Base-by-base conservation (phyloP, 2,113 vertebrate genomes). In the Carassius carassius region DNA sequence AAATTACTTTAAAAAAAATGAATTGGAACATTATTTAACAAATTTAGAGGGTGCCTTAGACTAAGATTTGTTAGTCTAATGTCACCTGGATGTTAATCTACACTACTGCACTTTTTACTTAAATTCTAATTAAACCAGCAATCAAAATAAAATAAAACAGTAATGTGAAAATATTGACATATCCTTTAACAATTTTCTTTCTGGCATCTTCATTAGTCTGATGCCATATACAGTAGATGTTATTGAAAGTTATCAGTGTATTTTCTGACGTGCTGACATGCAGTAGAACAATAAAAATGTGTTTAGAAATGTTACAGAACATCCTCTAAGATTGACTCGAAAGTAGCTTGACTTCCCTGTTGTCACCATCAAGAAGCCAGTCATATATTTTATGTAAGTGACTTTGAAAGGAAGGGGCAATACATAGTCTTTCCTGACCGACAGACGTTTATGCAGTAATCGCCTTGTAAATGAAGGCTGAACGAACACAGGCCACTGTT, bases 381-480 rank as follows among this genome's bases (percentile, higher is more conserved):
- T 67, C 62, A 75, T 65, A 83, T 83, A 78, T 78, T 77, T 70
- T 35, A 10, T 32, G 21, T 25, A 82, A 62, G 67, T 51, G 67
- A 78, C 63, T 83, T 37, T 82, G 25, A 56, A 70, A 78, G 65
- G 54, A 72, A 56, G 32, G 47, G 23, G 73, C 65, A 85, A 84
- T 85, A 84, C 78, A 78, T 76, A 73, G 70, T 70, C 23, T 76
- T 84, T 82, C 35, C 25, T 73, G 54, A 84, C 72, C 72, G 83
- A 80, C 65, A 67, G 84, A 78, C 58, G 17, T 86, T 82, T 82
- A 85, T 83, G 73, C 37, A 78, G 74, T 67, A 85, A 88, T 88
- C 80, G 78, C 65, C 37, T 69, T 73, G 63, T 78, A 82, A 85
- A 82, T 44, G 73, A 79, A 85, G 84, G 80, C 54, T 72, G 62